phyloP scores from a whole-genome alignment of 2,113 vertebrate genomes.

The Muscicapa adusta region DNA sequence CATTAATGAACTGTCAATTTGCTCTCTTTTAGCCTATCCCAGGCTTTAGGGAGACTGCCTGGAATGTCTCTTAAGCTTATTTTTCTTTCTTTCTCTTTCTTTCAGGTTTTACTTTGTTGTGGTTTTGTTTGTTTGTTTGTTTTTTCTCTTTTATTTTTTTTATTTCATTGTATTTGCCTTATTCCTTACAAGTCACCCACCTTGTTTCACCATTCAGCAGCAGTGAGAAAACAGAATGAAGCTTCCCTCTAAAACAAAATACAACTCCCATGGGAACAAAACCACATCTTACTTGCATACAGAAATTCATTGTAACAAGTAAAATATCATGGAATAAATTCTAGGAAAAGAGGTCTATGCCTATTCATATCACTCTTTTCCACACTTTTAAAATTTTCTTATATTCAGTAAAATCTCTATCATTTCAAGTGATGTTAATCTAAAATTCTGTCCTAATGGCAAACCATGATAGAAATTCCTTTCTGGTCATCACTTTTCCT shows the following conservation, averaged over 20 bases:
- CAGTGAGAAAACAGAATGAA: not conserved
- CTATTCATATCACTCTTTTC: not conserved
- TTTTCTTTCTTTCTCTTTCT: not conserved
- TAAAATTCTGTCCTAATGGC: not conserved
- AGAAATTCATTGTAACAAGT: not conserved
- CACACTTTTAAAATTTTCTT: not conserved
- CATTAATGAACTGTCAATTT: not conserved
- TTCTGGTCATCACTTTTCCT: not conserved
- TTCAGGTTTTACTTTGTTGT: not conserved
- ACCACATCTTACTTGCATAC: not conserved
- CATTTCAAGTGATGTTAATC: not conserved
- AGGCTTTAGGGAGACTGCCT: not conserved
- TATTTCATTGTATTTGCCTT: not conserved
- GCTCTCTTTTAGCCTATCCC: not conserved
- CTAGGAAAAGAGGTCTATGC: not conserved
- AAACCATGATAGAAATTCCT: not conserved
- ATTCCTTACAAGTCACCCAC: not conserved
- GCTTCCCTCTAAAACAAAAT: not conserved
- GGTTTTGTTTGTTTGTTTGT: not conserved
- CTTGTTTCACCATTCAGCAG: not conserved
- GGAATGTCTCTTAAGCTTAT: not conserved
- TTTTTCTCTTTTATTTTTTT: rapidly evolving
- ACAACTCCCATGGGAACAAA: not conserved
- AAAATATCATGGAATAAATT: not conserved
- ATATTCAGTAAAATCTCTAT: not conserved